A percentile compares a stretch with the other conserved stretches of the same genome.
phyloP scores from a whole-genome alignment of 2,797 vertebrate species.

The Lepus oiostolus region DNA sequence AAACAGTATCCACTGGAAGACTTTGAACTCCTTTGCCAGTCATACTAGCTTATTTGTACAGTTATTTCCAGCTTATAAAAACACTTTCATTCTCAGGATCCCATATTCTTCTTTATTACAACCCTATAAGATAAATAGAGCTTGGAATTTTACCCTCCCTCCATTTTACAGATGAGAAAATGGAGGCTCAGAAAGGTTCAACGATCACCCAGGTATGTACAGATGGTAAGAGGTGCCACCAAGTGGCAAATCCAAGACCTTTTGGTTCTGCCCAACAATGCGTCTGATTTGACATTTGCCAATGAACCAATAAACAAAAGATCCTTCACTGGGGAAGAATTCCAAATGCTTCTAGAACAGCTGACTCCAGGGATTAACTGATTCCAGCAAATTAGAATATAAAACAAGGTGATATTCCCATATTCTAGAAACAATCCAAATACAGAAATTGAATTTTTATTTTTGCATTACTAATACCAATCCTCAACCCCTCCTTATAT shows the following conservation, averaged over 20 bases:
- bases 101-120: conserved; percentile 56
- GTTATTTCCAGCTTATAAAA: background rate
- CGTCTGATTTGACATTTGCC: conserved; percentile 33
- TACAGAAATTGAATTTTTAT: conserved; percentile 5
- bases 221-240: background rate
- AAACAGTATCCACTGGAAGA: background rate
- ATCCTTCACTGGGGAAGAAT: background rate
- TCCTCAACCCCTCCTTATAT: background rate
- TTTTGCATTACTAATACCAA: background rate
- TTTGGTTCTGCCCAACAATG: background rate
- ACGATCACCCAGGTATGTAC: background rate
- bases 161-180: conserved; percentile 48
- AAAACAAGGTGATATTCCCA: background rate
- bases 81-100: background rate
- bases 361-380: conserved; percentile 52
- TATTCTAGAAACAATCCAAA: conserved; percentile 48
- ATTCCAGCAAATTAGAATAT: conserved; percentile 43
- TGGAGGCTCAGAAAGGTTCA: background rate
- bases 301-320: conserved; percentile 47
- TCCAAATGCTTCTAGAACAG: conserved; percentile 26
- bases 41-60: background rate
- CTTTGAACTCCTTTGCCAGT: background rate
- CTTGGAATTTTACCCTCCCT: background rate
- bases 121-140: background rate
- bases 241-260: background rate